phyloP scores from a whole-genome alignment of 2,113 vertebrate genomes.

The Anoura caudifer region DNA sequence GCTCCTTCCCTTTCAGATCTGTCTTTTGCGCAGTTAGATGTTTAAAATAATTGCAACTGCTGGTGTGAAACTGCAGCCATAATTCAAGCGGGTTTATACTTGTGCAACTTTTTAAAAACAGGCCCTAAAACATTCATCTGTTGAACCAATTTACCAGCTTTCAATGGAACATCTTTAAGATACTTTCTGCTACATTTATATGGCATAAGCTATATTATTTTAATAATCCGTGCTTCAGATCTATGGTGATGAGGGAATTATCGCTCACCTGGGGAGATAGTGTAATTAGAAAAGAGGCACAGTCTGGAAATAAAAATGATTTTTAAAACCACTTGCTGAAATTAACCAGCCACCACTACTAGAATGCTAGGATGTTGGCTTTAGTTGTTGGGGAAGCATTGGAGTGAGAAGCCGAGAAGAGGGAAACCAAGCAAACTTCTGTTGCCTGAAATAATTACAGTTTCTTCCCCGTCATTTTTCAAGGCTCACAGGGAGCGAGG shows the following conservation, averaged over 20 bases:
- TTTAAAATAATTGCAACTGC: constrained; percentile 42
- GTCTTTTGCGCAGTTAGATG: constrained; percentile 62
- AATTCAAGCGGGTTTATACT: constrained; percentile 70
- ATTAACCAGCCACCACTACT: constrained; percentile 75
- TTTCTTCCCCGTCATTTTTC: constrained; percentile 78
- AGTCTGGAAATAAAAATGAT: constrained; percentile 81
- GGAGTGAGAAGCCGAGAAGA: constrained; percentile 68
- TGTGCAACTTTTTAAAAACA: constrained; percentile 63
- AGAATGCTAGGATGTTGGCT: constrained; percentile 75
- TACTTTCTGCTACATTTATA: constrained; percentile 71
- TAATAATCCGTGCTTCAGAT: constrained; percentile 79
- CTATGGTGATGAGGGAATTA: constrained; percentile 81
- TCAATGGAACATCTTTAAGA: constrained; percentile 73
- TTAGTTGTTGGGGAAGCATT: constrained; percentile 74
- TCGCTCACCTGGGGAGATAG: constrained; percentile 78
- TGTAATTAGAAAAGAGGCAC: constrained; percentile 83
- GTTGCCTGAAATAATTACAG: constrained; percentile 82
- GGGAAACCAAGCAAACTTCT: constrained; percentile 68
- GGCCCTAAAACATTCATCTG: constrained; percentile 60
- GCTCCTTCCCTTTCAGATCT: constrained; percentile 61
- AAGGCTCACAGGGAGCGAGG: constrained; percentile 74
- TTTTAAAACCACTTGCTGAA: constrained; percentile 73
- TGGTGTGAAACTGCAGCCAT: constrained; percentile 10
- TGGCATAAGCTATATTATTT: constrained; percentile 78
- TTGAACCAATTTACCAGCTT: constrained; percentile 72